These are phyloP conservation scores for Mycetomoellerius zeteki DNA, from an alignment of 1,140 invertebrate genomes.

Conservation along the genomic window DNA sequence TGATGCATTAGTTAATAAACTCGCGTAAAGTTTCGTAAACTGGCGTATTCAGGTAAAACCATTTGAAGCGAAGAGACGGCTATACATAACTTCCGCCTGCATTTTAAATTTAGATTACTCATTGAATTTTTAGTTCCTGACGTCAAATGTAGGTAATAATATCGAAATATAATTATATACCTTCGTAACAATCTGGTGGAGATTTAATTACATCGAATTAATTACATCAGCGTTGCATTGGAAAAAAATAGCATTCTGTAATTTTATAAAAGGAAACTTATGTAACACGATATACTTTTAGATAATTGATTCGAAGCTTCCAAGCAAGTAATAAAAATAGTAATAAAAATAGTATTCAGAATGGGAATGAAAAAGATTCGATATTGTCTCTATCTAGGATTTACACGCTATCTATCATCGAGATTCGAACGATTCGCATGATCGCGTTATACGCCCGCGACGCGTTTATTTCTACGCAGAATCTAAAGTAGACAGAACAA, in stretches of 20 bases:
- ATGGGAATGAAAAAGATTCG: neutral
- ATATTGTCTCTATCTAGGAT: neutral
- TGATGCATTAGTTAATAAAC: slow-evolving; percentile 25
- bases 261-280: slow-evolving; percentile 35
- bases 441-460: slow-evolving; percentile 44
- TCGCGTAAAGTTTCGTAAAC: slow-evolving; percentile 9
- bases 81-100: slow-evolving; percentile 11
- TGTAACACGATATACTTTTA: neutral
- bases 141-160: neutral
- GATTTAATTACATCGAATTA: slow-evolving; percentile 35
- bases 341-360: neutral
- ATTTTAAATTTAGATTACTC: slow-evolving; percentile 30
- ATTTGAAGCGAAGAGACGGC: neutral
- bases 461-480: slow-evolving; percentile 52
- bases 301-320: neutral
- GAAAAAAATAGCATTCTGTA: slow-evolving; percentile 13
- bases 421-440: slow-evolving; percentile 42
- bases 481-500: slow-evolving; percentile 40
- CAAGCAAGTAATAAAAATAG: neutral
- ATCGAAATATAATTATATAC: slow-evolving; percentile 18
- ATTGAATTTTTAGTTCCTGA: neutral
- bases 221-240: neutral
- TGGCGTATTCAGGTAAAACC: neutral
- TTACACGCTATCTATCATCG: neutral
- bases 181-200: neutral